phyloP scores from a whole-genome alignment of 2,888 invertebrate genomes.

The Megaustenia siamemsis region DNA sequence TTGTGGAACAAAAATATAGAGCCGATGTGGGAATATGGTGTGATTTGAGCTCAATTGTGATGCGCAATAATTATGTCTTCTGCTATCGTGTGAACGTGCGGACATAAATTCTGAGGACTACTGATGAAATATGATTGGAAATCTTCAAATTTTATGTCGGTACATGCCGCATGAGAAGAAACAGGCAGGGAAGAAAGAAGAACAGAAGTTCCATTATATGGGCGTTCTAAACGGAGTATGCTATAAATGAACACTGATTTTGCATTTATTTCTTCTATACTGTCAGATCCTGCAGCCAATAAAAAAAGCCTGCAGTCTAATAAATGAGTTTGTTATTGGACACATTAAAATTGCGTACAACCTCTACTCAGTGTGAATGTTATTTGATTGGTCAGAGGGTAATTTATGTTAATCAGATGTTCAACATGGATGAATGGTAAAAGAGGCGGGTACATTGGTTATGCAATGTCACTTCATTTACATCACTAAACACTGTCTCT shows the following conservation, averaged over 20 bases:
- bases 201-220: background rate
- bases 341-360: background rate
- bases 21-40: background rate
- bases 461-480: no score
- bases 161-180: background rate
- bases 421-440: no score
- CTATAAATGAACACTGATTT: background rate
- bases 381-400: background rate
- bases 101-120: background rate
- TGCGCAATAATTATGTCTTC: slow-evolving; percentile 11
- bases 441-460: no score
- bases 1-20: background rate
- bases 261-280: background rate
- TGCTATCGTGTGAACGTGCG: background rate
- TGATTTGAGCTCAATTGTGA: background rate
- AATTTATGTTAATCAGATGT: background rate
- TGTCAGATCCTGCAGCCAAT: background rate
- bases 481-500: no score
- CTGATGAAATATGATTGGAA: slow-evolving; percentile 1
- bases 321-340: slow-evolving; percentile 12
- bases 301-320: background rate
- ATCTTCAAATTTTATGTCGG: slow-evolving; percentile 12
- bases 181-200: background rate
- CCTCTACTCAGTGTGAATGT: background rate
- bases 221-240: no score